Evolutionary conservation across 92 coral and sea anemone species (phyloP).

Genomic region (Umimayanthus kanabou): DNA sequence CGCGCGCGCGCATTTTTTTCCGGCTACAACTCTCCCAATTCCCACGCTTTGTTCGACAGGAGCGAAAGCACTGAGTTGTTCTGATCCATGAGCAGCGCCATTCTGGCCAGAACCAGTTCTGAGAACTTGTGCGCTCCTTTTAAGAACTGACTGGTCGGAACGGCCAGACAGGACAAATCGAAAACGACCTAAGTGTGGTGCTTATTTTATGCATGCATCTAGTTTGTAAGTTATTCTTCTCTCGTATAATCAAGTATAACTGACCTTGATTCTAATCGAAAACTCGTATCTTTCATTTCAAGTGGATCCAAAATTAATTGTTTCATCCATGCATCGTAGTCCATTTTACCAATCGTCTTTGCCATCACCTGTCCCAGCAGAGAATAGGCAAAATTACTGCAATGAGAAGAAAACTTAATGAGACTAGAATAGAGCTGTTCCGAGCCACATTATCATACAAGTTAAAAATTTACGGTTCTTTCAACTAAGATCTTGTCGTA

Average conservation of each 20-base stretch:
- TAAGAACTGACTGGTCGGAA: no score
- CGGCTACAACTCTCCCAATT: no score
- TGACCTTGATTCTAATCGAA: slow-evolving; percentile 28
- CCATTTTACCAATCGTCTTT: slow-evolving; percentile 53
- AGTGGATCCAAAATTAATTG: slow-evolving; percentile 48
- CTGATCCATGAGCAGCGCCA: no score
- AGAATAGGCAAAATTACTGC: slow-evolving; percentile 79
- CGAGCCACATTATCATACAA: neutral
- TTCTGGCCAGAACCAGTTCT: no score
- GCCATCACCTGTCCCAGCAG: slow-evolving; percentile 78
- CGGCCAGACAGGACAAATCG: no score
- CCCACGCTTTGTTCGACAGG: no score
- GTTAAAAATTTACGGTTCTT: no score
- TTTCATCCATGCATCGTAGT: slow-evolving; percentile 62
- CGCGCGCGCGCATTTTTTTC: no score
- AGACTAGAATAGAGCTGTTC: no score
- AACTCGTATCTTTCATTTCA: slow-evolving; percentile 64
- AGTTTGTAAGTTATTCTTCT: neutral
- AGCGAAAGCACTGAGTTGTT: no score
- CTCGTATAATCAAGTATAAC: neutral
- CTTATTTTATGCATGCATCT: neutral
- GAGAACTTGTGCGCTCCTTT: no score
- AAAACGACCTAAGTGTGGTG: neutral
- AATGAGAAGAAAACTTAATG: neutral
- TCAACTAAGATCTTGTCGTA: no score